phyloP scores from a whole-genome alignment of 2,113 vertebrate species.

The Lycaon pictus region DNA sequence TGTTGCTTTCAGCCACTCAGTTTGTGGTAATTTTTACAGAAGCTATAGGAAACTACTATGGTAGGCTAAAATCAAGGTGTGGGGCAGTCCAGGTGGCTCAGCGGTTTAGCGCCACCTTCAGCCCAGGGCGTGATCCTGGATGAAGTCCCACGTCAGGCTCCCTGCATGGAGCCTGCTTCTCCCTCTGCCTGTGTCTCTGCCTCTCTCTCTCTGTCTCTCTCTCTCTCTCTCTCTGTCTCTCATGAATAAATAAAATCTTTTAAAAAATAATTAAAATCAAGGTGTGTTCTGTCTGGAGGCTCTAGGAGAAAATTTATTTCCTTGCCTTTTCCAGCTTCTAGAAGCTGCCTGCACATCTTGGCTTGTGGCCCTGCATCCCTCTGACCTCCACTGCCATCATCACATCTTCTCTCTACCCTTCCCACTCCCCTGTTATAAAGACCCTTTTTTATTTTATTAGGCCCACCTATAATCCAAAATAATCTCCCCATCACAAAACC shows the following conservation, averaged over 20 bases:
- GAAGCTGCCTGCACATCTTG: background rate
- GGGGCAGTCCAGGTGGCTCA: no score
- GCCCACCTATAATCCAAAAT: background rate
- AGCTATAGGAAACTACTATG: background rate
- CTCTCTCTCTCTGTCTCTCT: no score
- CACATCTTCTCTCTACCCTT: background rate
- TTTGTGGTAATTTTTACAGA: background rate
- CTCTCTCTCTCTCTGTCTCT: no score
- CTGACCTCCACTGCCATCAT: background rate
- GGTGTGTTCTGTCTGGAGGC: background rate
- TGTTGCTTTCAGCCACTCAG: background rate
- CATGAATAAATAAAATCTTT: no score
- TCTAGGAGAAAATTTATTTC: background rate
- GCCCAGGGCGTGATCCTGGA: no score
- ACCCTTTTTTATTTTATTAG: background rate
- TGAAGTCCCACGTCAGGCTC: no score
- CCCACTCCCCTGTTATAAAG: background rate
- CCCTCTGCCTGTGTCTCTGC: no score
- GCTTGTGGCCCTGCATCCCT: background rate
- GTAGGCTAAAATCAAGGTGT: background rate
- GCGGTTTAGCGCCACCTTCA: no score
- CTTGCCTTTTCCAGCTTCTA: background rate
- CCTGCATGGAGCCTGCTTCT: no score
- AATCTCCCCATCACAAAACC: background rate
- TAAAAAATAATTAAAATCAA: background rate